These are phyloP conservation scores for Urocynchramus pylzowi DNA, from an alignment of 2,113 vertebrate genomes.

Conservation along the genomic window DNA sequence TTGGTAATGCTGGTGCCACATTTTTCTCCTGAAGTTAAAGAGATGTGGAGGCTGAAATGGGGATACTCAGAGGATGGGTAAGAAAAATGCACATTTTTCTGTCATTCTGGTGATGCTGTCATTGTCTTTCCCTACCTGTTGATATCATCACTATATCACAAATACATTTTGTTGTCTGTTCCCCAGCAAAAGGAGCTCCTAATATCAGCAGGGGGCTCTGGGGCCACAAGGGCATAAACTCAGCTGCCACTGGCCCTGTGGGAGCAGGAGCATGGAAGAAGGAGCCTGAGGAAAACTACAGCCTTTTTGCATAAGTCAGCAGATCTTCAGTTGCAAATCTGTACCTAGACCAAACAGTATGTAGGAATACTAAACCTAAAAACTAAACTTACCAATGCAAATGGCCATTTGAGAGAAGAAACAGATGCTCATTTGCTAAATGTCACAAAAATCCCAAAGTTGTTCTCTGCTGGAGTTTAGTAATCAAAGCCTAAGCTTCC, in stretches of 20 bases:
- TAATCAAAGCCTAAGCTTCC: not conserved
- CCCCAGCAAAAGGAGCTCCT: not conserved
- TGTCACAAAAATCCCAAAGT: not conserved
- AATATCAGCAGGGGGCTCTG: not conserved
- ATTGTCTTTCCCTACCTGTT: not conserved
- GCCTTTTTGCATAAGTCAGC: not conserved
- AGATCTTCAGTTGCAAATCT: not conserved
- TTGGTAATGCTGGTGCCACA: not conserved
- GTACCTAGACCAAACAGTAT: not conserved
- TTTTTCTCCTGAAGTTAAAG: not conserved
- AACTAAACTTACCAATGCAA: not conserved
- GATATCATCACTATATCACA: not conserved
- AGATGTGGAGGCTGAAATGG: not conserved
- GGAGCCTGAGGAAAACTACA: not conserved
- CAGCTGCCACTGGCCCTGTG: not conserved
- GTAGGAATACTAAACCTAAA: not conserved
- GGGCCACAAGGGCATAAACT: accelerated
- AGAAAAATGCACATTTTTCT: not conserved
- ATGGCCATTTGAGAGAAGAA: not conserved
- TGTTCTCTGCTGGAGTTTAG: not conserved
- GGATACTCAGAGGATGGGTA: not conserved
- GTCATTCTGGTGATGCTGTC: not conserved
- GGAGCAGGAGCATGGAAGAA: not conserved
- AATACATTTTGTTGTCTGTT: not conserved
- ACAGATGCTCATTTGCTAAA: not conserved